Base-by-base conservation (phyloP, 2,888 invertebrate genomes). In the Tiliacea citrago region DNA sequence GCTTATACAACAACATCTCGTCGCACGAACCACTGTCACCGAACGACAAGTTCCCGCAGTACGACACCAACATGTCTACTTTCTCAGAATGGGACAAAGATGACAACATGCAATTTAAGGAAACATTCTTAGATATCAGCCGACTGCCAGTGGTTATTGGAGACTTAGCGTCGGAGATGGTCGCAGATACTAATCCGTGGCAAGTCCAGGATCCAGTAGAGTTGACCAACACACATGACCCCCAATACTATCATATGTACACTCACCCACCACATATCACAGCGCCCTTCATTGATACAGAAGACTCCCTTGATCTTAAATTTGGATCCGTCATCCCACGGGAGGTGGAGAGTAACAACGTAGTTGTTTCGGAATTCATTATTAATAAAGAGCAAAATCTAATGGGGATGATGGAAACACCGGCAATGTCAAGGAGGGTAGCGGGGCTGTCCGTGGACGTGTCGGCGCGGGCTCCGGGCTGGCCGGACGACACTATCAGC, bases 101-200 rank as follows among this genome's bases (percentile, higher is more conserved):
- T 77, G 89, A 88, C 75, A 90, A 89, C 87, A 78, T 90, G 81
- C 91, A 92, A 65, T 92, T 91, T 79, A 92, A 92, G 83, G 94
- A 95, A 86, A 92, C 93, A 80, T 93, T 93, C 79, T 86, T 95
- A 84, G 94, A 96, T 84, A 94, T 96, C 77, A 92, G 88, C 83
- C 93, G 91, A 73, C 88, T 96, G 91, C 95, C 96, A 61, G 92
- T 96, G 81, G 95, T 95, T 63, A 90, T 96, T 83, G 94, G 91
- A 86, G 94, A 94, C 55, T 90, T 93, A 89, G 91, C 92, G 91
- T 91, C 94, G 68, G 93, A 91, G 79, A 89, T 88, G 79, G 88
- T 84, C 81, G 88, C 89, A 83, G 92, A 91, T 77, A 86, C 88
- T 84, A 89, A 89, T 86, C 87, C 92, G 83, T 92, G 93, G 93